Percentiles rank a stretch among this genome's conserved stretches.
phyloP scores from a whole-genome alignment of 2,797 vertebrate species.

The Tapirus indicus region DNA sequence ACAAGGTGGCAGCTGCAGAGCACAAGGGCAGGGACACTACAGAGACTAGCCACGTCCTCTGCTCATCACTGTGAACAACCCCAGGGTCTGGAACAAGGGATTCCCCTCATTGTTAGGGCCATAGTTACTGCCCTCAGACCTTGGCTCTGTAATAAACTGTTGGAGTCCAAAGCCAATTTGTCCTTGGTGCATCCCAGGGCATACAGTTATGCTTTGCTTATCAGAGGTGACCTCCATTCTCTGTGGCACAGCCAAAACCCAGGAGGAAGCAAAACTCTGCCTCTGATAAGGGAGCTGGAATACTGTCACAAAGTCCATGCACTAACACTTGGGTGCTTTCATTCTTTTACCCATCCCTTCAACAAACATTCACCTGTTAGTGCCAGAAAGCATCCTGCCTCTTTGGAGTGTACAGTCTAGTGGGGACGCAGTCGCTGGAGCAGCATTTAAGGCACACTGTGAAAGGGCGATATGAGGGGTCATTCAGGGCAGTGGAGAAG shows the following conservation, averaged over 20 bases:
- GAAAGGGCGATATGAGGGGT: background rate
- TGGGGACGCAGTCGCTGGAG: background rate
- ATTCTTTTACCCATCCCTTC: background rate
- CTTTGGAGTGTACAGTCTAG: background rate
- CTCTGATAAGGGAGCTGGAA: background rate
- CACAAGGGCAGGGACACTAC: background rate
- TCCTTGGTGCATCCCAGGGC: background rate
- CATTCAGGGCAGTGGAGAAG: background rate
- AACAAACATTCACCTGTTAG: background rate
- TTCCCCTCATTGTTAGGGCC: no score
- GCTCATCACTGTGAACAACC: background rate
- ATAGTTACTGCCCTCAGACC: background rate
- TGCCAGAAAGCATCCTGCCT: background rate
- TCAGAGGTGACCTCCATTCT: background rate
- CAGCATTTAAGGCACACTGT: fast-evolving
- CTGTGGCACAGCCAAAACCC: background rate
- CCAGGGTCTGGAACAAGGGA: background rate
- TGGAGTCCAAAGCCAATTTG: background rate
- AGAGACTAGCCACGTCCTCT: background rate
- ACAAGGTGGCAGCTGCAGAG: background rate
- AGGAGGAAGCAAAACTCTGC: background rate
- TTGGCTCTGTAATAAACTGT: background rate
- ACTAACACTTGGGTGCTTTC: background rate
- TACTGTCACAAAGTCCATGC: background rate
- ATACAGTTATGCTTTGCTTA: background rate